Conservation (phyloP, 2,888 invertebrate genomes). For the Argynnis bischoffii region DNA sequence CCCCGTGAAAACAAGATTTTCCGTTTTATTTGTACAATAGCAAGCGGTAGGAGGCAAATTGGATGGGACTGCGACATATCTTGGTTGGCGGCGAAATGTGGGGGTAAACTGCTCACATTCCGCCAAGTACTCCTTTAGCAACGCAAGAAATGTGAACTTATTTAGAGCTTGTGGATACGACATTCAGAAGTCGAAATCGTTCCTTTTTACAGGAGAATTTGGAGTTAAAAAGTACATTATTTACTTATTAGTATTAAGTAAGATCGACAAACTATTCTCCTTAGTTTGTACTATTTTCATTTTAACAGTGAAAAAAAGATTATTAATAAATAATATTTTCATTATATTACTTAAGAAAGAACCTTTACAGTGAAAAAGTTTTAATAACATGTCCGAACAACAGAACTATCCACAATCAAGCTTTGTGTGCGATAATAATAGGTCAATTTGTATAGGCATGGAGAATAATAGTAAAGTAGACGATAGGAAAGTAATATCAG, state of each 20-base stretch:
- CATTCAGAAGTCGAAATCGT: constrained; percentile 10
- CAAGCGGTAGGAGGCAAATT: constrained; percentile 69
- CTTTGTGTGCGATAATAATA: constrained; percentile 40
- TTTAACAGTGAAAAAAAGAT: too few species aligned
- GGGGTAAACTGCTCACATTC: constrained; percentile 71
- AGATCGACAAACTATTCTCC: too few species aligned
- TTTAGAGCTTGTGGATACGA: constrained; percentile 53
- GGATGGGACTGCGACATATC: constrained; percentile 79
- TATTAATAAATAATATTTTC: background rate
- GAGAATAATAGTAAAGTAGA: constrained; percentile 43
- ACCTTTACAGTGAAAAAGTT: constrained; percentile 20
- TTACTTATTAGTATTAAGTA: too few species aligned
- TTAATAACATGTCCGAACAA: constrained; percentile 22
- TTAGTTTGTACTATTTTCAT: too few species aligned
- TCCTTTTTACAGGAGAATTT: too few species aligned
- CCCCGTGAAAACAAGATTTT: constrained; percentile 68
- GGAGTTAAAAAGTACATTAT: too few species aligned
- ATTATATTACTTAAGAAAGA: constrained; percentile 7
- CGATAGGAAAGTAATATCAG: constrained; percentile 47
- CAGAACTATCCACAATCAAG: constrained; percentile 16
- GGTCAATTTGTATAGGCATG: constrained; percentile 43
- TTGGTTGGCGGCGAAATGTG: constrained; percentile 70
- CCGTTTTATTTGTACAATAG: constrained; percentile 74
- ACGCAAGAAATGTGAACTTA: constrained; percentile 58
- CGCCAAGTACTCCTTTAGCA: constrained; percentile 59